Percentiles rank a stretch among this genome's conserved stretches.
phyloP scores from a whole-genome alignment of 2,888 invertebrate species.

The Cremastinae sp. region DNA sequence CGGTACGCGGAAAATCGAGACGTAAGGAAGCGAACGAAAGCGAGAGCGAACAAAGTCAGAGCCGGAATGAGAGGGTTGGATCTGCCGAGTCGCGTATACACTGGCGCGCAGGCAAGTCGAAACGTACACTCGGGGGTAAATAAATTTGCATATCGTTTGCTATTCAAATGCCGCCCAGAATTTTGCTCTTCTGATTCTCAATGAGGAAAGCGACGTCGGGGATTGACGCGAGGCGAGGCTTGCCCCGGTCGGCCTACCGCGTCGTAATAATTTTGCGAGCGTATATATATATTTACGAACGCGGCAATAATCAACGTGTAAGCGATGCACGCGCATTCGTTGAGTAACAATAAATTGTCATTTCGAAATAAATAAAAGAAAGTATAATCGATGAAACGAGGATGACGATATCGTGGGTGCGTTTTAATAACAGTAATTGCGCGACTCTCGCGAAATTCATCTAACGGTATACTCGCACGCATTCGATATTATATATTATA shows the following conservation, averaged over 20 bases:
- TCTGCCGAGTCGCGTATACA: constrained; percentile 37
- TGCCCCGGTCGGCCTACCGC: too few relatives aligned
- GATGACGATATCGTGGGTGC: constrained; percentile 71
- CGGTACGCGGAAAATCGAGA: constrained; percentile 21
- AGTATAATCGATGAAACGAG: constrained; percentile 13
- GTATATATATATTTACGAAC: background rate
- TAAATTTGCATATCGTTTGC: constrained; percentile 79
- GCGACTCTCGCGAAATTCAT: constrained; percentile 46
- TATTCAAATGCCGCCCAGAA: constrained; percentile 76
- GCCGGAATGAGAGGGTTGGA: constrained; percentile 31
- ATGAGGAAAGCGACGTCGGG: constrained; percentile 62
- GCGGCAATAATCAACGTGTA: background rate
- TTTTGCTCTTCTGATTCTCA: constrained; percentile 74
- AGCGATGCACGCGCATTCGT: background rate
- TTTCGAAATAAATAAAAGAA: constrained; percentile 69
- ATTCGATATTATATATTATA: constrained; percentile 13
- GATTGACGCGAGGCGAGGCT: too few relatives aligned
- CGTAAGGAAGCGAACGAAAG: constrained; percentile 11
- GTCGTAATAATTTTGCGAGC: background rate
- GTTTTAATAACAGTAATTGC: constrained; percentile 71
- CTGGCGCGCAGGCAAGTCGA: background rate
- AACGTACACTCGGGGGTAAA: constrained; percentile 34
- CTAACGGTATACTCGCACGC: constrained; percentile 15
- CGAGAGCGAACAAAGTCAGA: constrained; percentile 36
- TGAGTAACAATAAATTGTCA: constrained; percentile 54